Evolutionary conservation across 2,113 vertebrate species (phyloP).

Genomic region (Hyla sarda): DNA sequence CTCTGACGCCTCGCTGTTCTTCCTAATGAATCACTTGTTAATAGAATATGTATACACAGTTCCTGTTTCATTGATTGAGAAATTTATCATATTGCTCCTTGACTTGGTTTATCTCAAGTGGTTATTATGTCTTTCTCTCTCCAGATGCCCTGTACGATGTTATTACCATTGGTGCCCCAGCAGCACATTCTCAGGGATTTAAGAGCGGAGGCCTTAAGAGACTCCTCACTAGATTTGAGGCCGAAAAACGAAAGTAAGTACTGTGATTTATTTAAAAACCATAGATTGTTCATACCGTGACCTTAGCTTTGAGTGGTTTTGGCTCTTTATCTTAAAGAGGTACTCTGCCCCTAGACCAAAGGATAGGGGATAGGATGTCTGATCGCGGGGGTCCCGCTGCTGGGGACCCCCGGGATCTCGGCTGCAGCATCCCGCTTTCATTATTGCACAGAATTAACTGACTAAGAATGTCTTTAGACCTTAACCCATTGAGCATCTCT

Average conservation of each 20-base stretch:
- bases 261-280: neutral
- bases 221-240: conserved; percentile 88
- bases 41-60: conserved; percentile 18
- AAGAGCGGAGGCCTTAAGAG: conserved; percentile 94
- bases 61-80: conserved; percentile 47
- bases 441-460: too few species aligned
- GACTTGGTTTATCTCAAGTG: conserved; percentile 39
- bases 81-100: neutral
- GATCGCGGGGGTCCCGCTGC: too few species aligned
- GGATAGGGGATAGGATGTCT: too few species aligned
- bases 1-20: conserved; percentile 50
- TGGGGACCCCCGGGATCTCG: too few species aligned
- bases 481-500: too few species aligned
- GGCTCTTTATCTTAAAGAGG: neutral
- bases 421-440: too few species aligned
- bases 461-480: too few species aligned
- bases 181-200: conserved; percentile 96
- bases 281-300: neutral
- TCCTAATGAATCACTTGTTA: conserved; percentile 52
- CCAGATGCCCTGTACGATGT: conserved; percentile 93
- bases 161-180: conserved; percentile 93
- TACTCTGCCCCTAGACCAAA: too few species aligned
- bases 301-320: neutral
- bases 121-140: conserved; percentile 63
- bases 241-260: conserved; percentile 93